These are phyloP conservation scores for Aplysina aerophoba DNA, from an alignment of 37 sponge, comb jelly and placozoan genomes.

Conservation along the genomic window DNA sequence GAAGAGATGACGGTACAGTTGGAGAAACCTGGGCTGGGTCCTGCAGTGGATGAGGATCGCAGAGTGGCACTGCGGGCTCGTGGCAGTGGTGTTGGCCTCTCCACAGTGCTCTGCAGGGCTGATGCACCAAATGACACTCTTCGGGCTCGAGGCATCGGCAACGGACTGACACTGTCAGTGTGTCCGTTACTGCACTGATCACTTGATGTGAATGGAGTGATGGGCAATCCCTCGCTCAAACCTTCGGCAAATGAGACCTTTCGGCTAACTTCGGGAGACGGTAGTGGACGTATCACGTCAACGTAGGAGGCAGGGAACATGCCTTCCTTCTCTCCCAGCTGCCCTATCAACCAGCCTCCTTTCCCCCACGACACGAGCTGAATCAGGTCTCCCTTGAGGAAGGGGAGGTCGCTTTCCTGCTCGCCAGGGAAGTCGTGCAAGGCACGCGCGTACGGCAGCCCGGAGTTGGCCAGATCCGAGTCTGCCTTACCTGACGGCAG, in stretches of 20 bases:
- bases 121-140: not conserved
- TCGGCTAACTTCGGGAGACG: not conserved
- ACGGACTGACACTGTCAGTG: not conserved
- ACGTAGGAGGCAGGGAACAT: constrained; percentile 77
- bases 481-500: constrained; percentile 60
- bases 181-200: too few relatives aligned
- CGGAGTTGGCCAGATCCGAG: constrained; percentile 66
- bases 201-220: too few relatives aligned
- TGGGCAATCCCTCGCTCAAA: too few relatives aligned
- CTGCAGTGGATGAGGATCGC: not conserved
- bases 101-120: not conserved
- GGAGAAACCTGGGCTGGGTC: not conserved
- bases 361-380: constrained; percentile 51
- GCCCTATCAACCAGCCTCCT: constrained; percentile 71
- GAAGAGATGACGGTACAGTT: not conserved
- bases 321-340: constrained; percentile 24
- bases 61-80: not conserved
- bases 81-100: not conserved
- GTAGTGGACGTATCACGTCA: constrained; percentile 43
- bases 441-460: constrained; percentile 65
- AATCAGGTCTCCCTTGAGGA: constrained; percentile 67
- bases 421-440: constrained; percentile 62
- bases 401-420: constrained; percentile 48
- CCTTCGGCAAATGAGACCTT: not conserved
- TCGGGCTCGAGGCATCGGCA: constrained; percentile 1